A percentile compares a stretch with the other conserved stretches of the same genome.
Conservation (phyloP, 2,113 vertebrate species). For the Chelonoidis abingdonii region DNA sequence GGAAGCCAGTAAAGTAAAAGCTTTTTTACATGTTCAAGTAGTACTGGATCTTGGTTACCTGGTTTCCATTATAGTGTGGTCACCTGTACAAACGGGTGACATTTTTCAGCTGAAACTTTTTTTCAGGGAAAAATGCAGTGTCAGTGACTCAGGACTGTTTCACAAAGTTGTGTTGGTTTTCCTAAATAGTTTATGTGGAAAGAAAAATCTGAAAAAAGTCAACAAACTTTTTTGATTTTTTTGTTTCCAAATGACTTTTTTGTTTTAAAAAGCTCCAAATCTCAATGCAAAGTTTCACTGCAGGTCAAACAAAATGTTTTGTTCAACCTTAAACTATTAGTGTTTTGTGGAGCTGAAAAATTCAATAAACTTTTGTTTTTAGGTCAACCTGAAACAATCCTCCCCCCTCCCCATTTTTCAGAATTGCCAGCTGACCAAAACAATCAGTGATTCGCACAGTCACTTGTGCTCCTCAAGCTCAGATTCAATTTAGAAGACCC, state of each 20-base stretch:
- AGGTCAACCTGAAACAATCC: not conserved
- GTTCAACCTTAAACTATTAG: not conserved
- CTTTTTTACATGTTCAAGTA: not conserved
- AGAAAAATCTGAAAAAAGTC: not conserved
- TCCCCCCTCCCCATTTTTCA: not conserved
- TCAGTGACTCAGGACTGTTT: not conserved
- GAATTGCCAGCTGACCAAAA: not conserved
- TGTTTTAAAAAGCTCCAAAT: not conserved
- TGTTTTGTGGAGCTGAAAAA: not conserved
- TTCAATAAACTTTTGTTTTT: not conserved
- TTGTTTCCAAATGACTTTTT: not conserved
- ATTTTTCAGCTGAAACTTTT: not conserved
- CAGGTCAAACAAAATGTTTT: not conserved
- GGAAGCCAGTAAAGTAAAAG: not conserved
- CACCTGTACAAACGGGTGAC: not conserved
- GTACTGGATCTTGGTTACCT: not conserved
- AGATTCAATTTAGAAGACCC: not conserved
- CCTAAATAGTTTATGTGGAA: not conserved
- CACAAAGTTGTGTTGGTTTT: not conserved
- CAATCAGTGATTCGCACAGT: not conserved
- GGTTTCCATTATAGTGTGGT: not conserved
- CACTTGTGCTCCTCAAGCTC: not conserved
- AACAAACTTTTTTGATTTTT: not conserved
- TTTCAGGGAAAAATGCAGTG: not conserved
- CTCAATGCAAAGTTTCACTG: not conserved